Conservation (phyloP, 2,888 invertebrate genomes). For the Drosophila ustulata region DNA sequence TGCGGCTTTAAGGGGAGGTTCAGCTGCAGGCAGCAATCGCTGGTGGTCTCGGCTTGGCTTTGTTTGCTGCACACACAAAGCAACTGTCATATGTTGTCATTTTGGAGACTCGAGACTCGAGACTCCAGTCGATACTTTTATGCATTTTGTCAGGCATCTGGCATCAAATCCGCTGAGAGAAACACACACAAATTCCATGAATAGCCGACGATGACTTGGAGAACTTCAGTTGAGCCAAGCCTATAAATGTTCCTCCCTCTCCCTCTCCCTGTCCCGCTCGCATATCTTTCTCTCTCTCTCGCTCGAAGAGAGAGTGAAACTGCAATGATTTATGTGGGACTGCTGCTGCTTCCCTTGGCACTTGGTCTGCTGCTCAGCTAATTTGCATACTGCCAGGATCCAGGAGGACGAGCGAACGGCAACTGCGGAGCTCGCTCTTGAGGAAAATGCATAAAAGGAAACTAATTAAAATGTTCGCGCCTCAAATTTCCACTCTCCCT, state of each 20-base stretch:
- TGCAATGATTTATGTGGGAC: constrained; percentile 70
- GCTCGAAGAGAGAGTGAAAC: constrained; percentile 19
- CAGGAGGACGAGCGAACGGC: constrained; percentile 20
- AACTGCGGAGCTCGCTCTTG: constrained; percentile 50
- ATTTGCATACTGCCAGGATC: constrained; percentile 68
- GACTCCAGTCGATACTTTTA: constrained; percentile 38
- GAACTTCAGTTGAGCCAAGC: constrained; percentile 43
- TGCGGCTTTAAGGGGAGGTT: constrained; percentile 28
- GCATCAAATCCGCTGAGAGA: constrained; percentile 65
- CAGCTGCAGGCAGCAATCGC: constrained; percentile 30
- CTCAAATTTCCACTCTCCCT: constrained; percentile 67
- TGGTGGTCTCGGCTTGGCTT: constrained; percentile 61
- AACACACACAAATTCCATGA: constrained; percentile 48
- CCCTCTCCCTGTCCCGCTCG: background rate
- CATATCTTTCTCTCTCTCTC: background rate
- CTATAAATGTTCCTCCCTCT: background rate
- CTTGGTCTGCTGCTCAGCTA: constrained; percentile 59
- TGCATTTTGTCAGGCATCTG: constrained; percentile 59
- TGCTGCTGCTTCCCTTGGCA: constrained; percentile 34
- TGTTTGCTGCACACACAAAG: constrained; percentile 55
- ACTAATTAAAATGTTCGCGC: constrained; percentile 84
- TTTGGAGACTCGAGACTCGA: constrained; percentile 51
- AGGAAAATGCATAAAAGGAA: constrained; percentile 72
- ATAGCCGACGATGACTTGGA: constrained; percentile 65
- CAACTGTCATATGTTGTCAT: constrained; percentile 69